These are phyloP conservation scores for Pseudorectes ferrugineus DNA, from an alignment of 2,113 vertebrate species.

Conservation along the genomic window DNA sequence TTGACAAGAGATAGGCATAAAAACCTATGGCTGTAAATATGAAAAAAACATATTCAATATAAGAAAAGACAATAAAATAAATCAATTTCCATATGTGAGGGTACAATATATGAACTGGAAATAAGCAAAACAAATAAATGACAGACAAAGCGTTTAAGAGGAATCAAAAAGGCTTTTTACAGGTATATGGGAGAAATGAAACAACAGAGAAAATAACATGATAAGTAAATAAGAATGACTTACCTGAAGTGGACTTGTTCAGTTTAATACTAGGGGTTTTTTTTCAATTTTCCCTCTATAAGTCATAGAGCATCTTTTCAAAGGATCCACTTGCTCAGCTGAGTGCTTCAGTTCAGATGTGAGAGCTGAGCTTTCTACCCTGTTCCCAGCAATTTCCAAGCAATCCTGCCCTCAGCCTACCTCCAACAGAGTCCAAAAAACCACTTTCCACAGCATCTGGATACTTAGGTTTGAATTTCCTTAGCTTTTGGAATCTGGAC, in stretches of 20 bases:
- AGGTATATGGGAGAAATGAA: neutral
- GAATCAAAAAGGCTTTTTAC: neutral
- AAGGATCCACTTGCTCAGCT: neutral
- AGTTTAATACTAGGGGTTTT: neutral
- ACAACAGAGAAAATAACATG: neutral
- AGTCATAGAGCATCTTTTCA: neutral
- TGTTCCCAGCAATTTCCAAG: neutral
- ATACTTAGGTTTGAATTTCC: neutral
- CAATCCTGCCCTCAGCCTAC: neutral
- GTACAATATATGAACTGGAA: neutral
- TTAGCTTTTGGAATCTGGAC: neutral
- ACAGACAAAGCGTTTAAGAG: neutral
- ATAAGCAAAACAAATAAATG: neutral
- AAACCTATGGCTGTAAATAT: neutral
- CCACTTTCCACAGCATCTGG: neutral
- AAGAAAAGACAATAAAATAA: neutral
- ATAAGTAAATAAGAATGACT: neutral
- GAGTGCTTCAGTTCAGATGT: neutral
- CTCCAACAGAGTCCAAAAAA: neutral
- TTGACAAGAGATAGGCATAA: neutral
- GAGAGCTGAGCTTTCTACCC: neutral
- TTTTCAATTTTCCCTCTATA: neutral
- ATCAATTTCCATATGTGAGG: neutral
- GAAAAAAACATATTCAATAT: neutral
- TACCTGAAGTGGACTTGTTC: neutral